Conservation (phyloP, 2,888 invertebrate genomes). For the Aspidapion aeneum region DNA sequence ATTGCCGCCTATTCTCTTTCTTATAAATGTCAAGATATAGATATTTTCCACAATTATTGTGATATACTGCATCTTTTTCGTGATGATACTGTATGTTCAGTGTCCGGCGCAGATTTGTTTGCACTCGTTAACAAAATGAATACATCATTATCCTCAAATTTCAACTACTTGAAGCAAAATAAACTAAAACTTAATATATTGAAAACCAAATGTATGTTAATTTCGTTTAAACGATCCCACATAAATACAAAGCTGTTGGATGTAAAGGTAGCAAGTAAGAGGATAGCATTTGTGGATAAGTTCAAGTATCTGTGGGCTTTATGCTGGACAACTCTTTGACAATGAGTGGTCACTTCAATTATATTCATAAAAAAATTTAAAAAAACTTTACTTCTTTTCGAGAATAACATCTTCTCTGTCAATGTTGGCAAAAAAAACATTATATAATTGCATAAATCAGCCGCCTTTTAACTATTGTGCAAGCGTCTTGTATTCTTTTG, state of each 20-base stretch:
- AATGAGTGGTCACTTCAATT: background rate
- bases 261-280: background rate
- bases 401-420: background rate
- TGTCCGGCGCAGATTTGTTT: background rate
- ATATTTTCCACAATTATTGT: background rate
- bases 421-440: background rate
- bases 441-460: background rate
- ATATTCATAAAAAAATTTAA: background rate
- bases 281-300: background rate
- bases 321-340: background rate
- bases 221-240: background rate
- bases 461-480: background rate
- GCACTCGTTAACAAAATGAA: too few species aligned
- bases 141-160: too few species aligned
- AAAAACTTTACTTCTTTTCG: background rate
- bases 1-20: background rate
- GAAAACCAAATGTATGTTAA: background rate
- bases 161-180: background rate
- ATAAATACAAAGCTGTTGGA: background rate
- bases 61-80: background rate
- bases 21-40: background rate
- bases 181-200: background rate
- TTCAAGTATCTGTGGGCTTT: background rate
- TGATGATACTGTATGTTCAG: background rate
- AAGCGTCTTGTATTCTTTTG: background rate